Conservation (phyloP, 2,113 vertebrate species). For the Strigops habroptila region DNA sequence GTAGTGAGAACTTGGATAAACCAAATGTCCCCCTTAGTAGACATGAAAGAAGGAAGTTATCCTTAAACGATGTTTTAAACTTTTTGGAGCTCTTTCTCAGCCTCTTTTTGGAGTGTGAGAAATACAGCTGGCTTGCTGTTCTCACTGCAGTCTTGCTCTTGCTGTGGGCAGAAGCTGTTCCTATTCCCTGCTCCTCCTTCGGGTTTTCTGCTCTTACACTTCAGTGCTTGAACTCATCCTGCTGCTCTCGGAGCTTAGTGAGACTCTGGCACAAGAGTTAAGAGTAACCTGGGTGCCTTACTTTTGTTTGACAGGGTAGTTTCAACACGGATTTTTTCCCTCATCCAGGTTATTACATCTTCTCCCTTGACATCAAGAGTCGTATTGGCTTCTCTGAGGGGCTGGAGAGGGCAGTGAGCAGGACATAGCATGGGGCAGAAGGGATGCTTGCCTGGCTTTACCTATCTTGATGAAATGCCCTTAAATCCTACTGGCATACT, state of each 20-base stretch:
- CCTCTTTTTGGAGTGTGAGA: neutral
- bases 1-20: neutral
- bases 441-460: neutral
- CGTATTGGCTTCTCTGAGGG: neutral
- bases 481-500: neutral
- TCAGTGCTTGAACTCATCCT: neutral
- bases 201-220: neutral
- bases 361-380: fast-evolving
- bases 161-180: neutral
- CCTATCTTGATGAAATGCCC: neutral
- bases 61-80: neutral
- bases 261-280: neutral
- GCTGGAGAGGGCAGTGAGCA: neutral
- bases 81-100: neutral
- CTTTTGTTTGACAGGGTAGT: neutral
- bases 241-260: neutral
- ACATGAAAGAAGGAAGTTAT: neutral
- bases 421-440: neutral
- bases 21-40: neutral
- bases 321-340: neutral
- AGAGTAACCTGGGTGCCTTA: neutral
- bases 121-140: neutral
- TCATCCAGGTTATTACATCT: neutral
- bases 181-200: neutral
- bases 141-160: neutral